Base-by-base conservation (phyloP, 1,140 invertebrate species). In the Lordiphosa clarofinis region DNA sequence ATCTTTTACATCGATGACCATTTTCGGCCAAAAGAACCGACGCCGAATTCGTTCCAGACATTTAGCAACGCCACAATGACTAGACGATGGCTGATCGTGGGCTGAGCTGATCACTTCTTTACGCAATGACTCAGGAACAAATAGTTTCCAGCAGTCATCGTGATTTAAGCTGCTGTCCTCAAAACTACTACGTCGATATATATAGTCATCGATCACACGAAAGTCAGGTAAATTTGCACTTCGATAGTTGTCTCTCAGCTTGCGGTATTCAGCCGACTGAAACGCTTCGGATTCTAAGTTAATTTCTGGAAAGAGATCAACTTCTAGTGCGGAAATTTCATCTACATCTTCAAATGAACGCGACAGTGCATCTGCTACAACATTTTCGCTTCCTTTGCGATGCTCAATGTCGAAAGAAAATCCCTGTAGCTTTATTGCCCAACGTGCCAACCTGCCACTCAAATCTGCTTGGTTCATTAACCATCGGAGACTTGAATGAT, bases 21-120 rank as follows among this genome's bases (percentile, higher is more conserved):
- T 39, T 11, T 55, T 55, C 4, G 52, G 24, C 52, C 39, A 55
- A 39, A 24, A 55, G 10, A 44, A 55, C 11, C 31, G 13, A 24
- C 21, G 21, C 21, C 42, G 21, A 21, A 21, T 21, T 21, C 21
- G 21, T 15, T 43, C 42, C 31, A 13, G 35, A 9, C 21, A 21
- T 21, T 21, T 31, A 21, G 35, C 31, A 28, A 46, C 11, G 10
- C 43, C 43, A 9, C 24, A 33, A 47, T 47, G 44, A 9, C 11
- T 13, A 13, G 44, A 33, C 2, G 44, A 31, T 33, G 28, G 28
- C 10, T 47, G 28, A 12, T 47, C 44, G 12, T 47, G 24, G 12
- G 44, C 44, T 4, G 24, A 47, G 11, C 33, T n/a, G 10, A 33
- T 33, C 6, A n/a, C 43, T 7, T 24, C 31, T 28, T 28, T 12